Percentiles rank a stretch among this genome's conserved stretches.
phyloP scores from a whole-genome alignment of 2,888 invertebrate genomes.

The Dromius quadrimaculatus region DNA sequence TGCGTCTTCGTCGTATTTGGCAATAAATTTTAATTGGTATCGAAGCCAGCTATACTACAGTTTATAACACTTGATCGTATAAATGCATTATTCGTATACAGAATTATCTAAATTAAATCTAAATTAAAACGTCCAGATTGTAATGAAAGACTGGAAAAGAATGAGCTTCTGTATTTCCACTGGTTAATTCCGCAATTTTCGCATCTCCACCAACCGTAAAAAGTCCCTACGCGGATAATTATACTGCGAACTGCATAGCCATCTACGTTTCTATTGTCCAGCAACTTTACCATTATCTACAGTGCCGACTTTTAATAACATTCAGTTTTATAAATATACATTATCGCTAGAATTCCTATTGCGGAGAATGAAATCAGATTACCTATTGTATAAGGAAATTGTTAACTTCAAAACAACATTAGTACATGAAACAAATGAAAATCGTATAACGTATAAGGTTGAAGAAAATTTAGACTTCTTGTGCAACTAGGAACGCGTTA shows the following conservation, averaged over 20 bases:
- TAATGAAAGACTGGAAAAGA: conserved; percentile 49
- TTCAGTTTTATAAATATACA: no score
- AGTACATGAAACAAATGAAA: no score
- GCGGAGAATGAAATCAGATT: no score
- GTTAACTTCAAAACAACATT: no score
- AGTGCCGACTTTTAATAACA: no score
- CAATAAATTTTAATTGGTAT: conserved; percentile 44
- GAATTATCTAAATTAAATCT: conserved; percentile 52
- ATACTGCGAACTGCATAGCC: conserved; percentile 9
- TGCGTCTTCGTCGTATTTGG: conserved; percentile 15
- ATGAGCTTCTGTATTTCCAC: conserved; percentile 22
- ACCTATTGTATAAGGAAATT: no score
- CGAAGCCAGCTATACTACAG: conserved; percentile 29
- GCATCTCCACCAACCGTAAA: conserved; percentile 13
- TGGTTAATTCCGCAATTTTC: conserved; percentile 20
- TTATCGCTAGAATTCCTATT: no score
- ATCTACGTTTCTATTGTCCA: no score
- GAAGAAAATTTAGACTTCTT: no score
- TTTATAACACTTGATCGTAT: conserved; percentile 39
- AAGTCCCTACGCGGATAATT: conserved; percentile 11
- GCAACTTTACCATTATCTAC: background rate
- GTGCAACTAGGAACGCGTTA: no score
- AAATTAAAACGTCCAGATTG: conserved; percentile 51
- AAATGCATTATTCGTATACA: conserved; percentile 39
- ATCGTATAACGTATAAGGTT: no score